A percentile compares a stretch with the other conserved stretches of the same genome.
These are phyloP conservation scores for Anguilla pacifica DNA, from an alignment of 2,797 vertebrate species.

Conservation along the genomic window DNA sequence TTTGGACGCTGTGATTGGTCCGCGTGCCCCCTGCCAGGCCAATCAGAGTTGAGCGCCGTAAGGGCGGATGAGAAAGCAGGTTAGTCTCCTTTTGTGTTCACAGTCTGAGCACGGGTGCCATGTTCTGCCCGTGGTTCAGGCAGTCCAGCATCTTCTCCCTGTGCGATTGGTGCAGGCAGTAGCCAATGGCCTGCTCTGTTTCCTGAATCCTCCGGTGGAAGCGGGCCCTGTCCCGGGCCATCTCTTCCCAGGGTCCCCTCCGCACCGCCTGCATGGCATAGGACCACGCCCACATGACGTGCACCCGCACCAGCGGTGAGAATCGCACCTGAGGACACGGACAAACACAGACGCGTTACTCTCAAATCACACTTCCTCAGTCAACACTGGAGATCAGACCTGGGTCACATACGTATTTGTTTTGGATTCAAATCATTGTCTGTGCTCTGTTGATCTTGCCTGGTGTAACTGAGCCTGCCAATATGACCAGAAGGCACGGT, in stretches of 20 bases:
- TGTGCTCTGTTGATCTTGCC: too few species aligned
- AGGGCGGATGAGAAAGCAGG: slow-evolving; percentile 43
- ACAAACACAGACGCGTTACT: background rate
- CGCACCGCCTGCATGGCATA: slow-evolving; percentile 73
- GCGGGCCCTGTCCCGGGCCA: slow-evolving; percentile 72
- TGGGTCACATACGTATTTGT: too few species aligned
- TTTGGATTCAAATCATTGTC: too few species aligned
- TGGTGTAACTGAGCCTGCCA: too few species aligned
- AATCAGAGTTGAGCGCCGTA: background rate
- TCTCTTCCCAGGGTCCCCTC: slow-evolving; percentile 75
- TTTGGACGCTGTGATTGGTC: background rate
- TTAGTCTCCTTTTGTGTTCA: slow-evolving; percentile 57
- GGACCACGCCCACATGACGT: slow-evolving; percentile 72
- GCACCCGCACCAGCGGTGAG: slow-evolving; percentile 71
- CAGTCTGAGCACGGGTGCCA: slow-evolving; percentile 23
- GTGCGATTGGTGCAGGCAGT: slow-evolving; percentile 65
- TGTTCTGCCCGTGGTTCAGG: slow-evolving; percentile 44
- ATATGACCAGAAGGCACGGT: too few species aligned
- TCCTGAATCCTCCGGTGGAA: slow-evolving; percentile 69
- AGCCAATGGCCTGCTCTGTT: slow-evolving; percentile 61
- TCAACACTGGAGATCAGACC: background rate
- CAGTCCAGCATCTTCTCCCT: slow-evolving; percentile 57
- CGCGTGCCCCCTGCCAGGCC: background rate
- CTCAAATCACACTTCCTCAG: background rate
- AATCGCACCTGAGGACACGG: slow-evolving; percentile 67